These are phyloP conservation scores for Nomada ruficornis DNA, from an alignment of 2,888 invertebrate genomes.

Conservation along the genomic window DNA sequence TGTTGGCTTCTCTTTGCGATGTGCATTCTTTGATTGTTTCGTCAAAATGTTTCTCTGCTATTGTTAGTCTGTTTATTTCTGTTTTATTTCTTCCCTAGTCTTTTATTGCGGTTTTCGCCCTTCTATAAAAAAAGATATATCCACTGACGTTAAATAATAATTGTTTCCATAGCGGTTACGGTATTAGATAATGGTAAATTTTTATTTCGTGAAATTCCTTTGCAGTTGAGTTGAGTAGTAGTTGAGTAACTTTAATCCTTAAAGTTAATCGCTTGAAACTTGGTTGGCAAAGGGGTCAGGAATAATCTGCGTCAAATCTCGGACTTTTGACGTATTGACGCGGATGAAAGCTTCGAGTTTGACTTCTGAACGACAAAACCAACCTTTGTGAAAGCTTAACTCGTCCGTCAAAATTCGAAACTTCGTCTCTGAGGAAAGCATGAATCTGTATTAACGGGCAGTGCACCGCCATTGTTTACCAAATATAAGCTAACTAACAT, in stretches of 20 bases:
- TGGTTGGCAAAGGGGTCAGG: background rate
- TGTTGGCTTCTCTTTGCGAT: too few species aligned
- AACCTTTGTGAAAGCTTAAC: slow-evolving; percentile 29
- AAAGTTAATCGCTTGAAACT: slow-evolving; percentile 9
- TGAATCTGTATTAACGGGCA: slow-evolving; percentile 44
- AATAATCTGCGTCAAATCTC: background rate
- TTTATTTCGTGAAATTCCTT: background rate
- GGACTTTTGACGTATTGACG: slow-evolving; percentile 31
- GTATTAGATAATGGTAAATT: background rate
- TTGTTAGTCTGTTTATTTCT: background rate
- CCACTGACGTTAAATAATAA: background rate
- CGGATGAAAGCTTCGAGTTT: slow-evolving; percentile 48
- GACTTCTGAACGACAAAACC: slow-evolving; percentile 30
- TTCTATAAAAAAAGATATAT: too few species aligned
- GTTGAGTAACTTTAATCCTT: background rate
- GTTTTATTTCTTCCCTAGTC: background rate
- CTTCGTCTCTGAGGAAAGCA: slow-evolving; percentile 39
- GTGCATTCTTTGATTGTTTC: too few species aligned
- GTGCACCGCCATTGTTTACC: slow-evolving; percentile 37
- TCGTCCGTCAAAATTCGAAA: slow-evolving; percentile 33
- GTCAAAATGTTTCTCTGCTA: too few species aligned
- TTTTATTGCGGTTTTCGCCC: too few species aligned
- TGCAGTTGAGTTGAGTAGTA: background rate
- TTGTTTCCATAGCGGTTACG: background rate
- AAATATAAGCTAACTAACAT: slow-evolving; percentile 49